Percentiles rank a stretch among this genome's conserved stretches.
Evolutionary conservation across 2,113 vertebrate species (phyloP).

Genomic region (Lasiurus borealis): DNA sequence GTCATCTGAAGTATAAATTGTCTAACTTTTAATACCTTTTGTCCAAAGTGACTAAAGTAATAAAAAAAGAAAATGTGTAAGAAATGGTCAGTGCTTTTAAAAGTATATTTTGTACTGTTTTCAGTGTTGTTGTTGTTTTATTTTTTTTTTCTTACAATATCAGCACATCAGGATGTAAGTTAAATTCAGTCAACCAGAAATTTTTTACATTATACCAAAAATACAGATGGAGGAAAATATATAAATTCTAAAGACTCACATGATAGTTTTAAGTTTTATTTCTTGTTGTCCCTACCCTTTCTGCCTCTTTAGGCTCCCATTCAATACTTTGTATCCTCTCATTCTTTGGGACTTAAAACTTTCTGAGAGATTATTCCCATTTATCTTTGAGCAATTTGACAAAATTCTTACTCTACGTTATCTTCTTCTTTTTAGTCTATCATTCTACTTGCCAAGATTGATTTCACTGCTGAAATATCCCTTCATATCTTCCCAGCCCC

Average conservation of each 20-base stretch:
- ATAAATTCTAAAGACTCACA: neutral
- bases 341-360: neutral
- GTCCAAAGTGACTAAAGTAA: constrained; percentile 49
- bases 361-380: neutral
- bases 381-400: neutral
- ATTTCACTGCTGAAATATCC: neutral
- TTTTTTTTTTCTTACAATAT: neutral
- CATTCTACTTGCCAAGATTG: neutral
- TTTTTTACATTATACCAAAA: constrained; percentile 18
- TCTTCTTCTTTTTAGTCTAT: neutral
- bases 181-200: constrained; percentile 59
- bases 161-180: constrained; percentile 42
- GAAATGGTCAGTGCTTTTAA: neutral
- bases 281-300: neutral
- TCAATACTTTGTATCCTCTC: neutral
- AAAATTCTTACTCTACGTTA: neutral
- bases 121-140: neutral
- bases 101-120: constrained; percentile 35
- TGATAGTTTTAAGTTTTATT: neutral
- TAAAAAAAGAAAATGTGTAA: constrained; percentile 49
- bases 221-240: constrained; percentile 1
- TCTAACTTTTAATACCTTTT: constrained; percentile 54
- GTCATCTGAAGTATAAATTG: constrained; percentile 48
- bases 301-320: neutral
- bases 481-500: neutral